phyloP scores from a whole-genome alignment of 2,888 invertebrate genomes.

The Melanostoma scalare region DNA sequence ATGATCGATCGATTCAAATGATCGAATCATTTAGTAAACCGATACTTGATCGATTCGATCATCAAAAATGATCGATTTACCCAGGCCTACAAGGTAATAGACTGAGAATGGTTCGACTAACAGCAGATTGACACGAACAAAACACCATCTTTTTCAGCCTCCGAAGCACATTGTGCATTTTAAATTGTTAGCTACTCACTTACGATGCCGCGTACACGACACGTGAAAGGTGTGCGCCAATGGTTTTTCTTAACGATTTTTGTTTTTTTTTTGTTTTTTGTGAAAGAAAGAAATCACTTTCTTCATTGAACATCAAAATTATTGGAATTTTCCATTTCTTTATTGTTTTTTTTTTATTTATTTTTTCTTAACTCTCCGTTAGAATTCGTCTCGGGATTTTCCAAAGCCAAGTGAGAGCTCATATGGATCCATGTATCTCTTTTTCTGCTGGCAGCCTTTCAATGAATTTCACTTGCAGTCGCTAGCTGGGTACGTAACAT shows the following conservation, averaged over 20 bases:
- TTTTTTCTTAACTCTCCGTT: slow-evolving; percentile 1
- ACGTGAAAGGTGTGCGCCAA: slow-evolving; percentile 41
- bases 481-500: slow-evolving; percentile 48
- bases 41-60: too few relatives aligned
- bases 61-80: too few relatives aligned
- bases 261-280: too few relatives aligned
- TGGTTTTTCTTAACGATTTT: slow-evolving; percentile 1
- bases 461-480: slow-evolving; percentile 69
- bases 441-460: slow-evolving; percentile 40
- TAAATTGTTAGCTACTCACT: slow-evolving; percentile 28
- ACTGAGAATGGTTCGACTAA: too few relatives aligned
- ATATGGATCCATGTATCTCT: slow-evolving; percentile 16
- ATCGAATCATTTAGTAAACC: too few relatives aligned
- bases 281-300: slow-evolving; percentile 64
- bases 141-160: too few relatives aligned
- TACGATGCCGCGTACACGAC: slow-evolving; percentile 21
- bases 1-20: too few relatives aligned
- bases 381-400: slow-evolving; percentile 58
- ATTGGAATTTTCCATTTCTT: slow-evolving; percentile 65
- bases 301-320: slow-evolving; percentile 66
- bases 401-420: slow-evolving; percentile 21
- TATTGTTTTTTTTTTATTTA: slow-evolving; percentile 1
- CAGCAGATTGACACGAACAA: too few relatives aligned
- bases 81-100: too few relatives aligned
- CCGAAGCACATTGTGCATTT: neutral